Base-by-base conservation (phyloP, 2,797 vertebrate genomes). In the Sus cebifrons region DNA sequence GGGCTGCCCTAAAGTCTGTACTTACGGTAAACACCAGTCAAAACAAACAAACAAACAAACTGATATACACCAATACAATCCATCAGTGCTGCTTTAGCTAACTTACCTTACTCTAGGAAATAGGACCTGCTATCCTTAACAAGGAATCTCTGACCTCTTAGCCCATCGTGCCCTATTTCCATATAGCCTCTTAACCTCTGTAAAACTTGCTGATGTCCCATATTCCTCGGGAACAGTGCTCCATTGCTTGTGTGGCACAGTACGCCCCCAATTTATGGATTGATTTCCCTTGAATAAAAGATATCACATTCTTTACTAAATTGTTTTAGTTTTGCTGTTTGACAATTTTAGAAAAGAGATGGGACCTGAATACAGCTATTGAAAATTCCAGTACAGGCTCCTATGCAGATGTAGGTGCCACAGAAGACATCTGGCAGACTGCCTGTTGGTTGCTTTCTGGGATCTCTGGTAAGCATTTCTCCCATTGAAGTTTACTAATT, bases 361-460 rank as follows among this genome's bases (percentile, higher is more conserved):
- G 64, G 62, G 27, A 32, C 62, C 36, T 62, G 23, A 77, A 60
- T 14, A 25, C 71, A 62, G 71, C 54, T 40, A 12, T 29, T 12
- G 20, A 60, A 11, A 29, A 78, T 40, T 54, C 64, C 9, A 27
- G 25, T 70, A 23, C 7, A 1, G 7, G n/a, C 25, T 81, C 18
- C 18, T 54, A 25, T 21, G 0, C 65, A 29, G 0, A 17, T n/a
- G 3, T 17, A 73, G 29, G 25, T 40, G 14, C 14, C 29, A 6
- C 21, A 0, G 18, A 52, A 7, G 18, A 4, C 60, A 44, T 44
- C 18, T 10, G 29, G 11, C 68, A 68, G 25, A 14, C 62, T 29
- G 36, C 36, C 1, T 75, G 40, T 23, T 20, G 2, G 9, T 6
- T 0, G 0, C 16, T 25, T 7, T 62, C 5, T 23, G 1, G 13